Evolutionary conservation across 1,140 invertebrate genomes (phyloP).

Genomic region (Neuroterus valhalla): DNA sequence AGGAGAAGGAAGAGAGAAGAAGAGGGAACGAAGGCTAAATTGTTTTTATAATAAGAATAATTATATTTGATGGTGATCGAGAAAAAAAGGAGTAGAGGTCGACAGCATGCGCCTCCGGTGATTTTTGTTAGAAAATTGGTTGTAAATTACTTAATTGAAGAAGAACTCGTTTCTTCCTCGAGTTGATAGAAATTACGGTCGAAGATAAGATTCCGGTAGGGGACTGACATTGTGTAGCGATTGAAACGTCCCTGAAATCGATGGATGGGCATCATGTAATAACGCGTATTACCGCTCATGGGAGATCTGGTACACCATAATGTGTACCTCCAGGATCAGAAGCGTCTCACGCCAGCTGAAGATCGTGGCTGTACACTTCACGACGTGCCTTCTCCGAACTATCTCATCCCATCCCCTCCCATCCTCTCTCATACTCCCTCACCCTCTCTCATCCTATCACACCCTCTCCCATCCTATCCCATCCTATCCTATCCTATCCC

Average conservation of each 20-base stretch:
- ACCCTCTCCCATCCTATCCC: no score
- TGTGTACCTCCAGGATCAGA: constrained; percentile 49
- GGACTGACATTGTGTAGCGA: constrained; percentile 35
- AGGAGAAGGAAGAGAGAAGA: no score
- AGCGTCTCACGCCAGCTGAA: constrained; percentile 41
- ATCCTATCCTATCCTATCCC: no score
- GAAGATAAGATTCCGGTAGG: constrained; percentile 6
- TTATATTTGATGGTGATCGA: no score
- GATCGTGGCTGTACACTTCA: no score
- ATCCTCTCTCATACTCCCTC: no score
- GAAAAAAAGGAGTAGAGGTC: no score
- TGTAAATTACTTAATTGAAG: constrained; percentile 28
- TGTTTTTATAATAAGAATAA: no score
- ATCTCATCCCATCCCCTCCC: no score
- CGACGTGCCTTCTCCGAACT: no score
- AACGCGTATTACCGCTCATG: constrained; percentile 59
- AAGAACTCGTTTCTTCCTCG: background rate
- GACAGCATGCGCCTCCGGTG: background rate
- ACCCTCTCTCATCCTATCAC: no score
- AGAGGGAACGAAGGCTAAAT: no score
- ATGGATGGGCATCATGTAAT: constrained; percentile 52
- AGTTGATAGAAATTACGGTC: constrained; percentile 14
- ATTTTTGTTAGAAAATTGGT: background rate
- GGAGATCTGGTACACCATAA: constrained; percentile 48
- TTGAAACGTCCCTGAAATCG: constrained; percentile 59